Base-by-base conservation (phyloP, 2,888 invertebrate species). In the Limnephilus marmoratus region DNA sequence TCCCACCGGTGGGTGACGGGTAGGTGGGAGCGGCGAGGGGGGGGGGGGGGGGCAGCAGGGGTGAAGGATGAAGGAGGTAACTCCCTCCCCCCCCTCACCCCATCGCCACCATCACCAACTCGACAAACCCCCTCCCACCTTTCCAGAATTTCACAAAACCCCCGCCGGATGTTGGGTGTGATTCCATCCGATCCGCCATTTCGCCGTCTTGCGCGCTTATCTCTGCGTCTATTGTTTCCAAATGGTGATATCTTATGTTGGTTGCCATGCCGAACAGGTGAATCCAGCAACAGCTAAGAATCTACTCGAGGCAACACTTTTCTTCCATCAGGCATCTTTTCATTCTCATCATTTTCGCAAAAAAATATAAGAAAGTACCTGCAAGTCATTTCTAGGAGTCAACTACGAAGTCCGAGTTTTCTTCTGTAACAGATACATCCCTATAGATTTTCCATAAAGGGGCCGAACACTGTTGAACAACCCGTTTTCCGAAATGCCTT, bases 1-100 rank as follows among this genome's bases (percentile, higher is more conserved):
- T 93, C 93, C 93, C 93, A 92, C 93, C 91, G 93, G 89, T 81
- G 90, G 91, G 91, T 85, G 91, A 90, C 91, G 90, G 88, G 88
- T 3, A 49, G 49, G 85, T 34, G 37, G 24, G 34, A 24, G 68
- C 68, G 81, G 41, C 4, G 29, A 34, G 34, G 90, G 89, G 81
- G 81, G 81, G 41, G 1, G 29, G 24, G 34, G 90, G 89, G 81
- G 81, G 41, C 41, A 68, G 81, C 87, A 83, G 92, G 86, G 53
- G 45, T 86, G 90, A 86, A 85, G 90, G 83, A 37, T 41, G 85
- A 90, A 86, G 85, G 80, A 29, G 83, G 86, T 53, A 81, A 41
- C 45, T 49, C 86, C 90, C 45, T 13, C n/a, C 80, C 45, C 12
- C 45, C 1, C 89, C 85, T 41, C 37, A 81, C 89, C 88, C 81